Evolutionary conservation across 2,797 vertebrate genomes (phyloP).

Genomic region (Pseudomugil tenellus): DNA sequence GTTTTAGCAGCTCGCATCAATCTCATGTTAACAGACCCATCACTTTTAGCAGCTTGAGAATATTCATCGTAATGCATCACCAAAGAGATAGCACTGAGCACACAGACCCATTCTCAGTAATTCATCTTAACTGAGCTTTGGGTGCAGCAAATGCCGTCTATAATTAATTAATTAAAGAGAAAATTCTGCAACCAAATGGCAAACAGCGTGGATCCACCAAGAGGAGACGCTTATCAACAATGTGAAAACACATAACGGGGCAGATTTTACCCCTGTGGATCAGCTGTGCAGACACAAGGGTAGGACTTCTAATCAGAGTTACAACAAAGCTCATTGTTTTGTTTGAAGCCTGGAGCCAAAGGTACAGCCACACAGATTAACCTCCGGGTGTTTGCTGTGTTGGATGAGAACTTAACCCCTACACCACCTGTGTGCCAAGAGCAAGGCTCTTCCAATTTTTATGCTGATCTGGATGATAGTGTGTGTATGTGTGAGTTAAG

Average conservation of each 20-base stretch:
- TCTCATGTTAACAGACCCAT: conserved; percentile 12
- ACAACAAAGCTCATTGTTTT: background rate
- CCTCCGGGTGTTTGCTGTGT: background rate
- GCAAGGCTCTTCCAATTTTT: background rate
- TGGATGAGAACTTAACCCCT: background rate
- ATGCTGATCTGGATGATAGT: background rate
- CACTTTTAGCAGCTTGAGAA: conserved; percentile 19
- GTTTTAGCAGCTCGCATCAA: conserved; percentile 28
- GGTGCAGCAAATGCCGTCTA: background rate
- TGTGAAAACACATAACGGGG: background rate
- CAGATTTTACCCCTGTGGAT: conserved; percentile 1
- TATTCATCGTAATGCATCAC: conserved; percentile 10
- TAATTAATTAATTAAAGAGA: conserved; percentile 6
- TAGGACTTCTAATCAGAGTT: background rate
- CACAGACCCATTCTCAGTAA: background rate
- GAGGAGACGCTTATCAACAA: background rate
- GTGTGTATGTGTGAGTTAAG: background rate
- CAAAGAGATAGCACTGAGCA: conserved; percentile 1
- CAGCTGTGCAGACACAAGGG: background rate
- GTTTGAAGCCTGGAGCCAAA: background rate
- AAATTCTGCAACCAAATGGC: background rate
- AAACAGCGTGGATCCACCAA: conserved; percentile 10
- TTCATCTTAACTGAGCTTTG: background rate
- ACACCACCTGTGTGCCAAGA: background rate
- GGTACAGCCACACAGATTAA: conserved; percentile 1